Evolutionary conservation across 2,888 invertebrate species (phyloP), one percentile per base, ranked within the genome.

Genomic region (Caenorhabditis wallacei): DNA sequence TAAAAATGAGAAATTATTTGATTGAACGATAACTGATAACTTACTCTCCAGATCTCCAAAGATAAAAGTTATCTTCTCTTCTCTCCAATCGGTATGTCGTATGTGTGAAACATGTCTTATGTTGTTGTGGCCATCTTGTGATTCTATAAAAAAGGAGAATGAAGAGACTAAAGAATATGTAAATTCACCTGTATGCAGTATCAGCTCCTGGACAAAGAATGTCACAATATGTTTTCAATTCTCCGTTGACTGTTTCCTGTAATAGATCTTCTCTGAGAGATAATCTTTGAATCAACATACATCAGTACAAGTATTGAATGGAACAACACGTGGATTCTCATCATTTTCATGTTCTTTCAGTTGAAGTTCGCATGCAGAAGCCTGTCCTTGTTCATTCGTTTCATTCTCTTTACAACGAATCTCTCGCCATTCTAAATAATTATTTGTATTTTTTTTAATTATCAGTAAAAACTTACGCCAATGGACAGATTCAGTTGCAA

Each of bases 401-500:
- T 84, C 79, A 76, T 87, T 71, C 64, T 85, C 53, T 68, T 84
- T 82, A 63, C 90, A 90, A 22, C 81, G 83, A 26, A 90, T 82
- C 24, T 90, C 90, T 22, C 90, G 82, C 90, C 90, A 90, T 87
- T 90, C 90, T 90, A 68, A 85, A 87, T 11, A 40, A 11, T 8
- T 40, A 30, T 30, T 30, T n/a, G n/a, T n/a, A n/a, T 30, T 30
- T 30, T 30, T 30, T 30, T 30, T 30, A 8, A 30, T 30, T 30
- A 30, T 30, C 8, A 3, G 30, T 5, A 30, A 30, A 57, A 69
- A 86, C 89, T 85, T 54, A 89, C 89, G 89, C 89, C 89, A 89
- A 79, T 89, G 89, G 20, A 87, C 87, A 16, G 76, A 80, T 51
- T 87, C 87, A 16, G 82, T 59, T 26, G 54, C 70, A 16, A 64